Conservation (phyloP, 2,113 vertebrate species). For the Coryphaenoides rupestris region DNA sequence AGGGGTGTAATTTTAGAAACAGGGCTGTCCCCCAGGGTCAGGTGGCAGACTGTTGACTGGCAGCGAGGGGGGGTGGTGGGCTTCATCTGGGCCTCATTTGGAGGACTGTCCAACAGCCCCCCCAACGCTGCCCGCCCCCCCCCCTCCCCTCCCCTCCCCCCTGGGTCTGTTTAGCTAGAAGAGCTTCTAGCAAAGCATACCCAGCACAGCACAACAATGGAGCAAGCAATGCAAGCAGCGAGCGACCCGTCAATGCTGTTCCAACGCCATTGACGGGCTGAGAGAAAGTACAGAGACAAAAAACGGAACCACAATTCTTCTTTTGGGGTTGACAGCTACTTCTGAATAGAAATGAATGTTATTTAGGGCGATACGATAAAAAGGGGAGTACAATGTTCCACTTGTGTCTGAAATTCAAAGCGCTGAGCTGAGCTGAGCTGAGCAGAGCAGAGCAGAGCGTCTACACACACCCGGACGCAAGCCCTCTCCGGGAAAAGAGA, state of each 20-base stretch:
- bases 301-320: neutral
- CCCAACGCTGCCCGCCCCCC: no score
- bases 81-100: slow-evolving; percentile 68
- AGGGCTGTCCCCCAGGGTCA: slow-evolving; percentile 64
- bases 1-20: slow-evolving; percentile 78
- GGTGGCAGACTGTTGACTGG: slow-evolving; percentile 54
- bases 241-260: no score
- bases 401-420: neutral
- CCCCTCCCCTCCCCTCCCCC: no score
- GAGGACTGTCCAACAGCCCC: no score
- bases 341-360: no score
- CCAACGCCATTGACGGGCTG: no score
- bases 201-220: slow-evolving; percentile 9
- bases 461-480: neutral
- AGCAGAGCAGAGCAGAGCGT: no score
- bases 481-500: no score
- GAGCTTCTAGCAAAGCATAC: no score
- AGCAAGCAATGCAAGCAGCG: slow-evolving; percentile 8
- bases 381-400: no score
- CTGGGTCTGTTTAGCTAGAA: slow-evolving; percentile 20
- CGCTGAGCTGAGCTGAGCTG: neutral
- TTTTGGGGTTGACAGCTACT: no score
- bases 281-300: neutral
- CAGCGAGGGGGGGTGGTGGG: slow-evolving; percentile 19
- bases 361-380: no score